phyloP scores from a whole-genome alignment of 2,797 vertebrate genomes.

The Carapus acus region DNA sequence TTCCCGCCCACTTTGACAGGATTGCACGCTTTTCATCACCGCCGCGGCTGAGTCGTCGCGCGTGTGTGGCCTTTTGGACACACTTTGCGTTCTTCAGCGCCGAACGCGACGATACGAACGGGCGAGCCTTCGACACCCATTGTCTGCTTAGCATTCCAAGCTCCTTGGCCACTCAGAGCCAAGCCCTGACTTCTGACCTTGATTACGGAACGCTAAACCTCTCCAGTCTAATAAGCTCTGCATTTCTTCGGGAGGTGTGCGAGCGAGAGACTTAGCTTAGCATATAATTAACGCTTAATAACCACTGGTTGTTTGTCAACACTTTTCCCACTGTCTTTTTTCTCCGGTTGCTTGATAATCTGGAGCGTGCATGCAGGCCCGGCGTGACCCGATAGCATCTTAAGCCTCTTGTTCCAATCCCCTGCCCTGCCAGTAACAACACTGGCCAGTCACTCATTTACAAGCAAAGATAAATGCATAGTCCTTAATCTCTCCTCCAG shows the following conservation, averaged over 20 bases:
- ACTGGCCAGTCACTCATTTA: conserved; percentile 78
- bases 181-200: conserved; percentile 74
- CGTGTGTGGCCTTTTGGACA: no score
- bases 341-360: conserved; percentile 74
- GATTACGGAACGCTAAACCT: conserved; percentile 70
- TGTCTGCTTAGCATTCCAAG: conserved; percentile 41
- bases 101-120: conserved; percentile 22
- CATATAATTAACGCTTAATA: conserved; percentile 80
- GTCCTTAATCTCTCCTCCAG: conserved; percentile 74
- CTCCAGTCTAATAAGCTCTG: conserved; percentile 68
- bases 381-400: conserved; percentile 72
- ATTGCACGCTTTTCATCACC: no score
- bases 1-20: no score
- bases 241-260: conserved; percentile 66
- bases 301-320: conserved; percentile 79
- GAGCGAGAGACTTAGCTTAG: conserved; percentile 71
- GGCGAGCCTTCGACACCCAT: conserved; percentile 39
- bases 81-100: no score
- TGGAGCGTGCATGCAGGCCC: conserved; percentile 74
- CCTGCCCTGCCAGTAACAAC: conserved; percentile 71
- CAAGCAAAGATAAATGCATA: conserved; percentile 75
- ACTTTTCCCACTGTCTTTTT: conserved; percentile 68
- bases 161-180: conserved; percentile 57
- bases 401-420: conserved; percentile 81
- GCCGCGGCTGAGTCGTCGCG: no score